Evolutionary conservation across 2,888 invertebrate species (phyloP).

Genomic region (Ectemnius lituratus): DNA sequence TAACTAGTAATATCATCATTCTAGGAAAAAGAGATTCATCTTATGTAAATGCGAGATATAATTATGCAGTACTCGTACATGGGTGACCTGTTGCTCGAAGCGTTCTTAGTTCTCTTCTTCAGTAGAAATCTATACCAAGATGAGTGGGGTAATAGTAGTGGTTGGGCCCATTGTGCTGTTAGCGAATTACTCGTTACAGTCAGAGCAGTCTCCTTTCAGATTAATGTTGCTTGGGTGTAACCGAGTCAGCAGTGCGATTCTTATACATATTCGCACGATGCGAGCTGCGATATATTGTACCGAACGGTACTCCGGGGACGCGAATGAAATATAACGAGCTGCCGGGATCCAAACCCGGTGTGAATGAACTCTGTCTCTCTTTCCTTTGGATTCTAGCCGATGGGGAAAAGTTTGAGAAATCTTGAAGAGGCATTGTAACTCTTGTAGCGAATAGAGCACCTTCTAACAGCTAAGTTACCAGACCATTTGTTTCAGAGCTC

Average conservation of each 20-base stretch:
- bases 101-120: too few relatives aligned
- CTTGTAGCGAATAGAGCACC: not conserved
- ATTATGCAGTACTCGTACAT: too few relatives aligned
- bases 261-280: constrained; percentile 11
- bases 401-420: constrained; percentile 4
- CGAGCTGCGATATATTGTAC: constrained; percentile 7
- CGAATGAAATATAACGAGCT: constrained; percentile 15
- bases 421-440: not conserved
- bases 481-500: not conserved
- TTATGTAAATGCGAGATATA: too few relatives aligned
- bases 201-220: not conserved
- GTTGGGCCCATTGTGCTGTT: too few relatives aligned
- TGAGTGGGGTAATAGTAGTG: too few relatives aligned
- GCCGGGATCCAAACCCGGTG: not conserved
- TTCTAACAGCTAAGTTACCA: not conserved
- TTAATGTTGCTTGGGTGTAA: not conserved
- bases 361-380: constrained; percentile 12
- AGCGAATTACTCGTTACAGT: not conserved
- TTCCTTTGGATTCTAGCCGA: not conserved
- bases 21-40: too few relatives aligned
- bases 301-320: not conserved
- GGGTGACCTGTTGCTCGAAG: too few relatives aligned
- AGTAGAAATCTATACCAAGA: too few relatives aligned
- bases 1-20: too few relatives aligned
- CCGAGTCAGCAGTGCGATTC: not conserved